Conservation (phyloP, 2,888 invertebrate species). For the Clistopyga incitator region DNA sequence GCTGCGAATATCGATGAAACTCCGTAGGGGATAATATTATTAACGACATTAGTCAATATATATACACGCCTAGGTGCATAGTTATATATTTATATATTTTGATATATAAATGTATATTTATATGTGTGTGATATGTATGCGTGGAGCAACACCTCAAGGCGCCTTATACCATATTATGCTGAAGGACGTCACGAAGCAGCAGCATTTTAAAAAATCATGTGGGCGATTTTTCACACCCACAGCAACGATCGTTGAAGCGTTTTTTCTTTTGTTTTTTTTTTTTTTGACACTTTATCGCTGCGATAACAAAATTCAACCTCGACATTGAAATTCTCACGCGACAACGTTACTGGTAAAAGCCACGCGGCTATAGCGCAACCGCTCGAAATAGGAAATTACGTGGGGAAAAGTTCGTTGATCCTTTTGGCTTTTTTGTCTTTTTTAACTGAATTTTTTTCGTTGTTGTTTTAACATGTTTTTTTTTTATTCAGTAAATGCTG, state of each 20-base stretch:
- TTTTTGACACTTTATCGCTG: neutral
- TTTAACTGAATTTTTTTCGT: too few species aligned
- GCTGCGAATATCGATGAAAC: constrained; percentile 47
- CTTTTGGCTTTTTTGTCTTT: neutral
- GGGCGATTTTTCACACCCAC: constrained; percentile 13
- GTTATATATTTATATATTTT: neutral
- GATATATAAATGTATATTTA: constrained; percentile 6
- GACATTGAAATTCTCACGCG: constrained; percentile 37
- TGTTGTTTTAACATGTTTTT: too few species aligned
- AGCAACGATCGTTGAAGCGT: constrained; percentile 19
- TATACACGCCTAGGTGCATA: constrained; percentile 3
- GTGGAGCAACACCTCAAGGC: constrained; percentile 55
- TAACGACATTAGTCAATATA: constrained; percentile 39
- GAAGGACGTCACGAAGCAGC: constrained; percentile 76
- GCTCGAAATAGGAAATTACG: constrained; percentile 26
- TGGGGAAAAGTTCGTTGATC: constrained; percentile 16
- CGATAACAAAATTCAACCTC: constrained; percentile 10
- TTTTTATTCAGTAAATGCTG: neutral
- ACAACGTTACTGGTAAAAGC: constrained; percentile 39
- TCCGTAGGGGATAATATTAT: constrained; percentile 41
- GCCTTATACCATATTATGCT: constrained; percentile 67
- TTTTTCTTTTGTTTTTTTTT: neutral
- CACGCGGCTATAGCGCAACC: constrained; percentile 22
- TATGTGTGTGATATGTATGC: constrained; percentile 43
- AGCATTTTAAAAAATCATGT: constrained; percentile 44